A percentile compares a stretch with the other conserved stretches of the same genome.
These are phyloP conservation scores for Mizuhopecten yessoensis DNA, from an alignment of 1,140 invertebrate genomes.

Conservation along the genomic window DNA sequence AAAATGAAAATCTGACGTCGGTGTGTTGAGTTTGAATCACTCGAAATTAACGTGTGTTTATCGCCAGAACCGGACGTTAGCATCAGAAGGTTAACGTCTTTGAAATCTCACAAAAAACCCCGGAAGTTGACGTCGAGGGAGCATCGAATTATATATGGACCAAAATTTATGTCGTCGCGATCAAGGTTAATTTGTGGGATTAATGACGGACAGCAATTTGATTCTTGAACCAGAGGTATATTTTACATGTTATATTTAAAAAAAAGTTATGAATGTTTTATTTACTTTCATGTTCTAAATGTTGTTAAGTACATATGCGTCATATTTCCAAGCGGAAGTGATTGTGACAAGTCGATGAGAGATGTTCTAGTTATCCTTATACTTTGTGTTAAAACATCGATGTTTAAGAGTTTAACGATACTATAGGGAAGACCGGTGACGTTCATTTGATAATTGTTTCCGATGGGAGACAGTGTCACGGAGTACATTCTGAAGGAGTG, in stretches of 20 bases:
- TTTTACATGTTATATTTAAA: neutral
- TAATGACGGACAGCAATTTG: neutral
- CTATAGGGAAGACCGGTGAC: too few species aligned
- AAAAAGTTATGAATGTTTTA: neutral
- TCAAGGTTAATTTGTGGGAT: neutral
- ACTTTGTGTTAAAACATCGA: too few species aligned
- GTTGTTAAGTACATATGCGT: neutral
- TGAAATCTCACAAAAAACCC: neutral
- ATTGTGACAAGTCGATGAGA: too few species aligned
- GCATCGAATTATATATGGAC: neutral
- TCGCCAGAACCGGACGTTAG: too few species aligned
- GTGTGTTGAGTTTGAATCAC: neutral
- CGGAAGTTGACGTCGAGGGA: neutral
- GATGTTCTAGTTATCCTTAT: too few species aligned
- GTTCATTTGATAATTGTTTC: too few species aligned
- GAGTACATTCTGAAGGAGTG: too few species aligned
- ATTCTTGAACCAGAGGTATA: neutral
- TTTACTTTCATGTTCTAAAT: neutral
- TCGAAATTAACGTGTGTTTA: neutral
- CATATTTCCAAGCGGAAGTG: neutral
- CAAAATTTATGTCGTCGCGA: neutral
- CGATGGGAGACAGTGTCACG: too few species aligned
- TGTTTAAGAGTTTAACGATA: too few species aligned
- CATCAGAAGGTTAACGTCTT: too few species aligned
- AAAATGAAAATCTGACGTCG: neutral